phyloP scores from a whole-genome alignment of 1,140 invertebrate species.

The Drosophila setifemur region DNA sequence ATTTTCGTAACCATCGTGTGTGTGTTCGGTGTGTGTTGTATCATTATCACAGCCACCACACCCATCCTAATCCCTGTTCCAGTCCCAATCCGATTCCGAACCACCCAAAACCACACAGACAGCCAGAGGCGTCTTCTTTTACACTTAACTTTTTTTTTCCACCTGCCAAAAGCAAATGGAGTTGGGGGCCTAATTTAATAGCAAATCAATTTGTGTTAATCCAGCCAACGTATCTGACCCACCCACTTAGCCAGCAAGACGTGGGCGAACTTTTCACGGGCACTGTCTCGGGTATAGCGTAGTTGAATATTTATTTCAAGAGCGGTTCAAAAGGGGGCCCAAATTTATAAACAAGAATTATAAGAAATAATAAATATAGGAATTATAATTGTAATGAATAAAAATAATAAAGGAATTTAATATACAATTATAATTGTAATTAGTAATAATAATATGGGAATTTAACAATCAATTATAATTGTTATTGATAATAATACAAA shows the following conservation, averaged over 20 bases:
- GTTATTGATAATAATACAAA: no score
- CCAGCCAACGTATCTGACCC: constrained; percentile 57
- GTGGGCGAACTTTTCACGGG: neutral
- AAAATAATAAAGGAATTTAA: no score
- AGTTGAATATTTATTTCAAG: no score
- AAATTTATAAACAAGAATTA: no score
- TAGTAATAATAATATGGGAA: no score
- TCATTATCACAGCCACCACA: constrained; percentile 78
- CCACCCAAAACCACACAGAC: constrained; percentile 33
- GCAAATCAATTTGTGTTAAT: constrained; percentile 80
- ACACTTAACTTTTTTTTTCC: constrained; percentile 79
- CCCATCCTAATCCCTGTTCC: neutral
- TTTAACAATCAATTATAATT: no score
- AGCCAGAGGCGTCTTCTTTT: constrained; percentile 77
- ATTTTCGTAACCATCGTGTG: constrained; percentile 41
- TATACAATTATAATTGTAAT: no score
- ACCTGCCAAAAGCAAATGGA: constrained; percentile 41
- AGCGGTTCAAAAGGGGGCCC: no score
- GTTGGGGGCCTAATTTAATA: constrained; percentile 70
- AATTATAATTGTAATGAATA: no score
- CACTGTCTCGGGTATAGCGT: no score
- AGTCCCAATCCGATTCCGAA: neutral
- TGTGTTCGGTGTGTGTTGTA: constrained; percentile 51
- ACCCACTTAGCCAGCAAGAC: constrained; percentile 48
- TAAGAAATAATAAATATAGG: no score